Conservation (phyloP, 23 tunicate species). For the Trididemnum miniatum region DNA sequence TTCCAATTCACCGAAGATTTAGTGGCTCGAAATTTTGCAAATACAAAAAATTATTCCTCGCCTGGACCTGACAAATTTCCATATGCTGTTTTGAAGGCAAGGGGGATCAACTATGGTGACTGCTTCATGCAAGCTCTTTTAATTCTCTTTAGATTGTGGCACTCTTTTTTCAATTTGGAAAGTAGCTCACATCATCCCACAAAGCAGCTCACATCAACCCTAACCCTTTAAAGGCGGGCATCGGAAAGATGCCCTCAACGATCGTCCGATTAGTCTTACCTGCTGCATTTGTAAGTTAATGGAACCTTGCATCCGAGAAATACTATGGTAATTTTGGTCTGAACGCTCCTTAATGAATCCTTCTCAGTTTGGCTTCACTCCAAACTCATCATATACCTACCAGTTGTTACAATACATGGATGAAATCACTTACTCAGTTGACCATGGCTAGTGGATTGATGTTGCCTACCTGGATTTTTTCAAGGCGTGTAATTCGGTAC, state of each 20-base stretch:
- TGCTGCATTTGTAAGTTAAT: not conserved
- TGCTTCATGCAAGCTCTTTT: not conserved
- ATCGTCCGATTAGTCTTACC: not conserved
- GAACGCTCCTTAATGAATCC: not conserved
- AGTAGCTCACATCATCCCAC: not conserved
- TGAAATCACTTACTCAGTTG: not conserved
- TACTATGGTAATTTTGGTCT: not conserved
- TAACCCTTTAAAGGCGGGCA: not conserved
- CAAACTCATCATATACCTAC: not conserved
- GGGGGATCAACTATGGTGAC: not conserved
- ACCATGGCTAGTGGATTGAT: not conserved
- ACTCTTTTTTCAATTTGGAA: not conserved
- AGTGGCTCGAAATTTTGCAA: not conserved
- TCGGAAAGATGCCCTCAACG: not conserved
- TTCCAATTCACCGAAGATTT: not conserved
- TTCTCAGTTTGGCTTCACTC: not conserved
- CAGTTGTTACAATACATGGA: not conserved
- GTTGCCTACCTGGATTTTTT: not conserved
- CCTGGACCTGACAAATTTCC: not conserved
- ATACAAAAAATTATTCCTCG: not conserved
- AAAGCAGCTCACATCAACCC: not conserved
- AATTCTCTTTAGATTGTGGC: not conserved
- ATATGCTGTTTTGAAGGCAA: not conserved
- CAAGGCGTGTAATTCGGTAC: not conserved
- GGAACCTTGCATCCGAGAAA: not conserved